Conservation (phyloP, 2,888 invertebrate species). For the Lydus trimaculatus region DNA sequence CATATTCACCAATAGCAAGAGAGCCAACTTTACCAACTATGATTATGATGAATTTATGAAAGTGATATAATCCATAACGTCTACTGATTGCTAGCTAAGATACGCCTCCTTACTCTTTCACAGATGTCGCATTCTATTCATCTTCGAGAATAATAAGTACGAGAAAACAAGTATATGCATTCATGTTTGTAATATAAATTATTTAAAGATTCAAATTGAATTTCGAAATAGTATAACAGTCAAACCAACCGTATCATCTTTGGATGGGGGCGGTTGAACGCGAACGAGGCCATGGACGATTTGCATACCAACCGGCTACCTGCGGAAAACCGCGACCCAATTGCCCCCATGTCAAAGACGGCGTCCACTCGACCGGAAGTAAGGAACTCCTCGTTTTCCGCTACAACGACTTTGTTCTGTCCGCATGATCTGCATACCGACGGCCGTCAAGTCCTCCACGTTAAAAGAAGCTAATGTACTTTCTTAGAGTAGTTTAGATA, state of each 20-base stretch:
- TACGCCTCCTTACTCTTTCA: background rate
- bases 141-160: background rate
- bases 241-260: constrained; percentile 3
- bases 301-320: constrained; percentile 44
- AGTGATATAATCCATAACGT: constrained; percentile 77
- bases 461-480: constrained; percentile 22
- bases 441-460: constrained; percentile 16
- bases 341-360: constrained; percentile 46
- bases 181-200: background rate
- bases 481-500: background rate
- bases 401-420: constrained; percentile 42
- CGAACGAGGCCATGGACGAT: constrained; percentile 24
- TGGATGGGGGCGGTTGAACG: constrained; percentile 7
- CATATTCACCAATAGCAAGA: constrained; percentile 53
- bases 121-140: no score
- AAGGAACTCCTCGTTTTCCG: constrained; percentile 49
- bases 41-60: constrained; percentile 75
- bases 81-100: constrained; percentile 66
- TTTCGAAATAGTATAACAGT: constrained; percentile 13
- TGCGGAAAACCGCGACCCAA: constrained; percentile 45
- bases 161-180: background rate
- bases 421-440: constrained; percentile 50
- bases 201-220: constrained; percentile 8
- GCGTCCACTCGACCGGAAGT: constrained; percentile 46
- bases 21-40: constrained; percentile 54